phyloP scores from a whole-genome alignment of 1,140 invertebrate species.

The Pogonognathellus flavescens region DNA sequence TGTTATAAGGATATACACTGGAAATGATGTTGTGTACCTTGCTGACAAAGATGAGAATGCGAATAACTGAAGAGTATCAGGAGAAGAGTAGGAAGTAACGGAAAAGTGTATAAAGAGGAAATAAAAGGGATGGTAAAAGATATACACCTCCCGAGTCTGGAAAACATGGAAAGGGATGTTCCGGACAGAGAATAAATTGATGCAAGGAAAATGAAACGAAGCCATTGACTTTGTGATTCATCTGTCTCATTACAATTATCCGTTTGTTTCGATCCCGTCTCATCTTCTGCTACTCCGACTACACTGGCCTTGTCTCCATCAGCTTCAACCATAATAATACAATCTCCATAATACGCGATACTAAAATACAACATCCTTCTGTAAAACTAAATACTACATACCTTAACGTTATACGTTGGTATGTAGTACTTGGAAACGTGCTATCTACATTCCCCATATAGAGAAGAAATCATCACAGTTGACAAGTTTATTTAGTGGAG shows the following conservation, averaged over 20 bases:
- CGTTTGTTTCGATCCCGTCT: slow-evolving; percentile 6
- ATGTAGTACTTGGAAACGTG: no score
- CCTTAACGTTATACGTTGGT: no score
- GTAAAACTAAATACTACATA: background rate
- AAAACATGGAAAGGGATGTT: slow-evolving; percentile 50
- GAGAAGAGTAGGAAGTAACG: background rate
- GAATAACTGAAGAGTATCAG: no score
- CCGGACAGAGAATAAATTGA: slow-evolving; percentile 41
- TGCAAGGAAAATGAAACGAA: slow-evolving; percentile 29
- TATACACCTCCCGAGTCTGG: background rate
- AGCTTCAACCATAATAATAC: background rate
- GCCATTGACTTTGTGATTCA: slow-evolving; percentile 46
- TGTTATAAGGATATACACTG: no score
- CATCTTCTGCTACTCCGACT: slow-evolving; percentile 5
- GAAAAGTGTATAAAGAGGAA: background rate
- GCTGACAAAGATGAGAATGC: no score
- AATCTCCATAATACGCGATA: background rate
- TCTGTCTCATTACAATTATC: slow-evolving; percentile 47
- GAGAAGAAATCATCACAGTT: no score
- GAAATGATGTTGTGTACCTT: no score
- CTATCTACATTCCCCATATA: no score
- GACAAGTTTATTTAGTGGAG: no score
- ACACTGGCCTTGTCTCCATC: background rate
- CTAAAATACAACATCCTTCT: background rate
- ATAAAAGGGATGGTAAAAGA: background rate